A percentile compares a stretch with the other conserved stretches of the same genome.
phyloP scores from a whole-genome alignment of 2,888 invertebrate genomes.

The Drosophila bunnanda region DNA sequence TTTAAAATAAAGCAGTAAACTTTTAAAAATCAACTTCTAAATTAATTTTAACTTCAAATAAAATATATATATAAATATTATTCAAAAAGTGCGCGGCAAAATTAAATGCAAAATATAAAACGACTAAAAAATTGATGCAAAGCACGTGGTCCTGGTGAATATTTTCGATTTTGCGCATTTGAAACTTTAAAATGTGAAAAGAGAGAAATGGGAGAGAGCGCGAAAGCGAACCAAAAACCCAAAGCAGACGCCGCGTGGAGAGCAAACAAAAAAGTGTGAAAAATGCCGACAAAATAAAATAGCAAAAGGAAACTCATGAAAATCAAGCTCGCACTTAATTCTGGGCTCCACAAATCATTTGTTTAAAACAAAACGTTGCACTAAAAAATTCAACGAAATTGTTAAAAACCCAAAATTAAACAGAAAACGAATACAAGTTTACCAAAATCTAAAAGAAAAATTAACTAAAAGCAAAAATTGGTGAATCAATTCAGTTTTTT shows the following conservation, averaged over 20 bases:
- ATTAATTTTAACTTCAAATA: background rate
- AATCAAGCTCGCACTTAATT: constrained; percentile 28
- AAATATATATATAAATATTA: background rate
- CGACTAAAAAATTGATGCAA: constrained; percentile 12
- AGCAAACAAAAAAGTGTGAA: constrained; percentile 43
- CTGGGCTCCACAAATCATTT: constrained; percentile 11
- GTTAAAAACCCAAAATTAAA: constrained; percentile 3
- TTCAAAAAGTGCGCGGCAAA: constrained; percentile 44
- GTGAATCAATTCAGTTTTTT: constrained; percentile 40
- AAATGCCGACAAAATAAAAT: constrained; percentile 49
- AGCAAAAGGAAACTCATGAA: constrained; percentile 38
- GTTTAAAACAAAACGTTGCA: constrained; percentile 30
- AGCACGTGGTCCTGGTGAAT: constrained; percentile 52
- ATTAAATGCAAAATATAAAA: constrained; percentile 8
- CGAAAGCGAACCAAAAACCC: constrained; percentile 20
- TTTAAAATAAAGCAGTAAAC: background rate
- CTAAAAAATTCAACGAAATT: constrained; percentile 45
- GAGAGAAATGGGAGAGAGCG: constrained; percentile 26
- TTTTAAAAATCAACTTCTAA: background rate
- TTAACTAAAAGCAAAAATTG: constrained; percentile 36
- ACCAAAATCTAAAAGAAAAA: constrained; percentile 57
- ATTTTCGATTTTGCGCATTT: constrained; percentile 74
- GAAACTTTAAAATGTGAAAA: constrained; percentile 74
- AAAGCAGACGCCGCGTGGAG: constrained; percentile 50
- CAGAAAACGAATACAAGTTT: constrained; percentile 56